Evolutionary conservation across 1,140 invertebrate species (phyloP).

Genomic region (Frieseomelitta varia): DNA sequence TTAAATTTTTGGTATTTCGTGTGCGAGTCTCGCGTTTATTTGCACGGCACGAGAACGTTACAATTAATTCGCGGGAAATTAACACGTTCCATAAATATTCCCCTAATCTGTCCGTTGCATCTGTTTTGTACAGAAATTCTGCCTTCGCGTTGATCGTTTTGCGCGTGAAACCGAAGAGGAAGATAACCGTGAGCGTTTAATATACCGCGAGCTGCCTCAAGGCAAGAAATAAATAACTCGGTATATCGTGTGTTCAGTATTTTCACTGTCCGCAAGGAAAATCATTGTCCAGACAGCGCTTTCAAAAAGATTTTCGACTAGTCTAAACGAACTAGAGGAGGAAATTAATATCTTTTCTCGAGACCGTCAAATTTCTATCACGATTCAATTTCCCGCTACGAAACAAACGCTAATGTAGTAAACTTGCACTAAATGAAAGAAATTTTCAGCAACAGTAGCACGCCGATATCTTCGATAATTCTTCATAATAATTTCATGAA

Average conservation of each 20-base stretch:
- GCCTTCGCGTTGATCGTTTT: constrained; percentile 24
- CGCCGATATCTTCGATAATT: no score
- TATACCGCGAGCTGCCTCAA: constrained; percentile 38
- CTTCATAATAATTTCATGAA: no score
- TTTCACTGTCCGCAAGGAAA: constrained; percentile 13
- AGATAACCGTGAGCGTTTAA: constrained; percentile 45
- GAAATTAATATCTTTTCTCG: background rate
- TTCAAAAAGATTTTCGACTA: background rate
- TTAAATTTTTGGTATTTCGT: background rate
- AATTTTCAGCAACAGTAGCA: background rate
- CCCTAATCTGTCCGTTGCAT: constrained; percentile 15
- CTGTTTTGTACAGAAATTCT: constrained; percentile 12
- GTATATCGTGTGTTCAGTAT: constrained; percentile 23
- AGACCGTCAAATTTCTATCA: background rate
- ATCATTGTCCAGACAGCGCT: background rate
- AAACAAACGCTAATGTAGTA: background rate
- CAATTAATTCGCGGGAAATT: constrained; percentile 1
- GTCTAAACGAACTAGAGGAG: background rate
- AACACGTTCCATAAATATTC: background rate
- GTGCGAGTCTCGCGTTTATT: no score
- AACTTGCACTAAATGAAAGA: background rate
- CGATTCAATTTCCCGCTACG: background rate
- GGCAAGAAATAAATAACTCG: constrained; percentile 43
- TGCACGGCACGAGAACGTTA: background rate
- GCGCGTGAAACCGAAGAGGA: background rate